Evolutionary conservation across 2,797 vertebrate species (phyloP), one percentile per base, ranked within the genome.

Genomic region (Podarcis siculus): DNA sequence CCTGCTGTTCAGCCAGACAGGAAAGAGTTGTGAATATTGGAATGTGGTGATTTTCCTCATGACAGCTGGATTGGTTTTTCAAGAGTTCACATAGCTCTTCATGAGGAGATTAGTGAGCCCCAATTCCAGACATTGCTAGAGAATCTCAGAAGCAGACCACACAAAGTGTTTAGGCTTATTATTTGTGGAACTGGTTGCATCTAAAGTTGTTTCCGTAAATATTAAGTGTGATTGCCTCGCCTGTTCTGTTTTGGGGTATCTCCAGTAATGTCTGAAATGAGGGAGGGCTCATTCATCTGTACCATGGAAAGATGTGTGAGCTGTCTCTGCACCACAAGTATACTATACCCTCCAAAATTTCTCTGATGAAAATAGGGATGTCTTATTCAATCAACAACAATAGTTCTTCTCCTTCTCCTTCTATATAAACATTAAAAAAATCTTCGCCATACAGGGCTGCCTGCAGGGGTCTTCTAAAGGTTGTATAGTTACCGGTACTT

Each of bases 11-110:
- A 91, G 82, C 76, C 79, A 91, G 32, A 90, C 81, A 79, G 37
- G 37, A 87, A 92, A 90, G 86, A 90, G 82, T 76, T 90, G 83
- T 89, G 81, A 90, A 91, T 61, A 82, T 45, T 79, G 71, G 80
- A 86, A 91, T 91, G 86, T 37, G 32, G 69, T 82, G 64, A 5
- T 30, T 90, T 71, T 80, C 67, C 35, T 91, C 55, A 64, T 67
- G 37, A 79, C 64, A 35, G 89, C 85, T 21, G 30, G 72, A 12
- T 27, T 89, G 55, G 79, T 80, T 92, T 86, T 78, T 87, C 84
- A 84, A 73, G 90, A 88, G 69, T 71, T 92, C 76, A 17, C 32
- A 87, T 39, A 85, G 30, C 55, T 27, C 79, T 27, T 8, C 55
- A 79, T 69, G n/a, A 27, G 55, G 25, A 45, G 64, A 21, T 21